Conservation (phyloP, 2,797 vertebrate genomes). For the Rhynchonycteris naso region DNA sequence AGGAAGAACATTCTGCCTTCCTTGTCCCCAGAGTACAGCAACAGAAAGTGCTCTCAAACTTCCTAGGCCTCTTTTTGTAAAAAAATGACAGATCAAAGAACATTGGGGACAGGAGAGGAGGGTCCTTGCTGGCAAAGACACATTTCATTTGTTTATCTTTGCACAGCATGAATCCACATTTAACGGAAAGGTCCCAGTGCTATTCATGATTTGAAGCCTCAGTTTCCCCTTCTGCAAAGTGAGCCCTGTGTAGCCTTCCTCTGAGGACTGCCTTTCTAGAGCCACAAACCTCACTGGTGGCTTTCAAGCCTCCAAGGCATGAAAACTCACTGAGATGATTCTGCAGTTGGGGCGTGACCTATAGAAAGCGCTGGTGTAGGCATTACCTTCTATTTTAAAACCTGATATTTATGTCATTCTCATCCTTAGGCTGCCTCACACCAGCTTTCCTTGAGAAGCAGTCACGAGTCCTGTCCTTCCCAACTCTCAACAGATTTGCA, state of each 20-base stretch:
- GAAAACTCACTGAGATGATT: not conserved
- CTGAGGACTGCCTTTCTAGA: not conserved
- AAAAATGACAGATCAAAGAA: not conserved
- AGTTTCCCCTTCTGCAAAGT: not conserved
- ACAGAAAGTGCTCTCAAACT: not conserved
- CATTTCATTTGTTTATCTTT: not conserved
- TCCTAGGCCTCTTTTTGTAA: not conserved
- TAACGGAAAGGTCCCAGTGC: not conserved
- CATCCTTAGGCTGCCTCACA: not conserved
- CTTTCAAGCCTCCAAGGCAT: not conserved
- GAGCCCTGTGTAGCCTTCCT: not conserved
- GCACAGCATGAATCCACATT: not conserved
- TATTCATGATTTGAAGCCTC: not conserved
- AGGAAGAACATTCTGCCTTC: not conserved
- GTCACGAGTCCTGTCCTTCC: rapidly evolving
- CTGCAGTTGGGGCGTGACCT: not conserved
- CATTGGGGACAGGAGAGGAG: not conserved
- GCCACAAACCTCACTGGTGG: not conserved
- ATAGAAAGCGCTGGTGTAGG: not conserved
- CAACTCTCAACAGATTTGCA: not conserved
- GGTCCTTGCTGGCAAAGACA: not conserved
- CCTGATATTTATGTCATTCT: not conserved
- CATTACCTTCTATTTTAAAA: not conserved
- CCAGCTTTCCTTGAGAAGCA: not conserved
- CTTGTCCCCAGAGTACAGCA: not conserved